Base-by-base conservation (phyloP, 2,888 invertebrate species). In the Drosophila niveifrons region DNA sequence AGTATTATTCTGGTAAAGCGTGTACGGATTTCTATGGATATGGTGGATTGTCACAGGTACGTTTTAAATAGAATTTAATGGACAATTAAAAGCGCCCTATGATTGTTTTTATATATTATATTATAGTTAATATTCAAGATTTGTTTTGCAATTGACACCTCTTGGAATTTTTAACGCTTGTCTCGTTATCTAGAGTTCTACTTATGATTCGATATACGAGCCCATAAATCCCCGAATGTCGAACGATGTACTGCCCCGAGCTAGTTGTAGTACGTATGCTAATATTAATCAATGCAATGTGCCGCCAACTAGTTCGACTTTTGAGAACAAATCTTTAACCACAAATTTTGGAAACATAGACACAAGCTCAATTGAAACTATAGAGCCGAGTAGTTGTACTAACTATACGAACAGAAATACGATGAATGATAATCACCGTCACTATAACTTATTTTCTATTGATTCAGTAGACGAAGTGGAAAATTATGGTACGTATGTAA, bases 191-290 rank as follows among this genome's bases (percentile, higher is more conserved):
- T 93, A 95, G 93, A 94, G 94, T 36, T 95, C 95, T 2, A 96
- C 96, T 0, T 97, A 97, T 92, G 97, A 97, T 92, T 97, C 97
- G 23, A 95, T 97, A 78, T 97, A 97, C 92, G 97, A 97, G 88
- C 97, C 97, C n/a, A 97, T 97, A 75, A 97, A 96, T 92, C 96
- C 96, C n/a, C 94, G 96, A 36, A 95, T 96, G 56, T 94, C 95
- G 9, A 95, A 95, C 82, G 95, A 95, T 79, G 92, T 95, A 91
- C 95, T 95, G 0, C 95, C 95, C 0, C 93, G 94, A 43, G 94
- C 95, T 18, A 95, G 95, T 86, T 95, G 95, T 90, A 95, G 95
- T 2, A 92, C 95, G 77, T 96, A 96, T 81, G 94, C 94, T 8
- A 94, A 95, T 83, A 94, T 92, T 0, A 93, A 93, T 79, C 93